Base-by-base conservation (phyloP, 1,140 invertebrate genomes). In the Trichogramma pretiosum region DNA sequence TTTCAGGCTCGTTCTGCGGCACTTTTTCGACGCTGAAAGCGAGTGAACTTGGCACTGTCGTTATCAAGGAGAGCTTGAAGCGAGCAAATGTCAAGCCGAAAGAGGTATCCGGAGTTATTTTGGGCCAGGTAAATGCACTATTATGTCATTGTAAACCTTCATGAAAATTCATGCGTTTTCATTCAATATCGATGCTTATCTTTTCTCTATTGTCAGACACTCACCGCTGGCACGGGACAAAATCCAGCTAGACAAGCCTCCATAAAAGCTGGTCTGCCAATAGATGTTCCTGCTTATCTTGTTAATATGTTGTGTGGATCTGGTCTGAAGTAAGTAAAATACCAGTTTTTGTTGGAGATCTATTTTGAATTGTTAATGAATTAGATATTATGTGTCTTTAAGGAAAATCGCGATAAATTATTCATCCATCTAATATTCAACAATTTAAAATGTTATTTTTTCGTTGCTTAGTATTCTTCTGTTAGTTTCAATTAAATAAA, bases 261-360 rank as follows among this genome's bases (percentile, higher is more conserved):
- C 11, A 65, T 89, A 3, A 77, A 78, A 56, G 86, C 86, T 40
- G 87, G 85, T n/a, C 64, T 93, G 55, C 86, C 88, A 23, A 65
- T 78, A 48, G 59, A 71, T 42, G 79, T 85, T 22, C 85, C 89
- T 37, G 82, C 89, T 24, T 84, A 78, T 63, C 68, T 76, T n/a
- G 64, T 93, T 8, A 92, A 89, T 59, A 85, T 90, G 83, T 65
- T 93, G 3, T 93, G 89, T 73, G 89, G 88, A 23, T 92, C 88
- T 34, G 89, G 89, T 8, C 63, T 93, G 2, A 85, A 85, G 81
- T 86, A 72, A 62, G 67, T 68, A 18, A 35, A 28, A 26, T 42
- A 7, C 37, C 10, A 21, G 26, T 46, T 43, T 40, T 21, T 46
- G 24, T 28, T 16, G 23, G 8, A 30, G 7, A 30, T 30, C 13